These are phyloP conservation scores for Orthonevra nobilis DNA, from an alignment of 2,888 invertebrate species.

Conservation along the genomic window DNA sequence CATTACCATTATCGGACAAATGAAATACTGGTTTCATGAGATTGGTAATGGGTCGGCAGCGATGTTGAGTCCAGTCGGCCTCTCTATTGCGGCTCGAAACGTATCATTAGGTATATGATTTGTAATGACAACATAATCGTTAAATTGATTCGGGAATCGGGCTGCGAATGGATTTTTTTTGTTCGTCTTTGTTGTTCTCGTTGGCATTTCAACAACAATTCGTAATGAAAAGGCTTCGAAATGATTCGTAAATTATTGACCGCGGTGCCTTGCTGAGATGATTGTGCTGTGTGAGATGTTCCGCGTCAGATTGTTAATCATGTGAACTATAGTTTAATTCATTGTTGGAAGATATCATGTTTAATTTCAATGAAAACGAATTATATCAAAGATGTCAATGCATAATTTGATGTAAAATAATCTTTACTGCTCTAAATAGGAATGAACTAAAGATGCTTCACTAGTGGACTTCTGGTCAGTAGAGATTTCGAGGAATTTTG, in stretches of 20 bases:
- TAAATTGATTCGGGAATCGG: conserved; percentile 69
- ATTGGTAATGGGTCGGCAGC: conserved; percentile 28
- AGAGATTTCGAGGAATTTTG: no score
- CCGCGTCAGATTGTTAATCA: background rate
- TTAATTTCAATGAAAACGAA: no score
- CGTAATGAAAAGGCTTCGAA: conserved; percentile 7
- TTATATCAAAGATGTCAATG: no score
- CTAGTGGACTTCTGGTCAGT: no score
- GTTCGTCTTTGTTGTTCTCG: conserved; percentile 15
- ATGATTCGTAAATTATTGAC: conserved; percentile 37
- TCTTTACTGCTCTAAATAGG: no score
- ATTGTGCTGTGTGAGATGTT: conserved; percentile 5
- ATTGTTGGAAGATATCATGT: no score
- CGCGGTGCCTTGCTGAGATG: conserved; percentile 13
- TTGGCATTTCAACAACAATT: conserved; percentile 48
- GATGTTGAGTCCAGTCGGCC: background rate
- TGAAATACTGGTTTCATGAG: conserved; percentile 53
- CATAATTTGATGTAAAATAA: no score
- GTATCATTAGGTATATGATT: conserved; percentile 73
- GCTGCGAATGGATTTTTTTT: conserved; percentile 39
- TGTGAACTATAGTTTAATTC: conserved; percentile 19
- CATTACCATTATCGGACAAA: conserved; percentile 49
- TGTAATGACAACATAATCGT: conserved; percentile 73
- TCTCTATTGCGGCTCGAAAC: conserved; percentile 50
- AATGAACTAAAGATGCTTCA: no score